Evolutionary conservation across 1,140 invertebrate species (phyloP).

Genomic region (Drosophila mayri): DNA sequence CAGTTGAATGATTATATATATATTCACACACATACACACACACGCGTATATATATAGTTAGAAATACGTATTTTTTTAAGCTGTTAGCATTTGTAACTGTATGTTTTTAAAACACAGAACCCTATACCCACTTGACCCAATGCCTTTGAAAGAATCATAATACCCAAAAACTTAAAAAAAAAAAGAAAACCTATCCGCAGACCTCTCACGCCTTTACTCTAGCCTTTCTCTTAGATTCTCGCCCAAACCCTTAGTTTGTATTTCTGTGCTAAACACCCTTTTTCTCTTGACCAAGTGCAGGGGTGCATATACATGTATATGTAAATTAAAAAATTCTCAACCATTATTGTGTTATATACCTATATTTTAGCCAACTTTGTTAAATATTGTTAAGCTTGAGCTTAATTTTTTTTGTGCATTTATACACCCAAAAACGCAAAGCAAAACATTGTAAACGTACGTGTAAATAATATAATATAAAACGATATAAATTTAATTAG

Average conservation of each 20-base stretch:
- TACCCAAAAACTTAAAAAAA: no score
- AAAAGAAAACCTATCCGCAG: neutral
- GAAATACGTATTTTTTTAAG: constrained; percentile 39
- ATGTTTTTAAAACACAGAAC: constrained; percentile 62
- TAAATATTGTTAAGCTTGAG: constrained; percentile 74
- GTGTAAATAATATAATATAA: constrained; percentile 29
- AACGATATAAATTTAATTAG: constrained; percentile 5
- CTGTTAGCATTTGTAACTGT: constrained; percentile 58
- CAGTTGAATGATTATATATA: neutral
- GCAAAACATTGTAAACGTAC: constrained; percentile 20
- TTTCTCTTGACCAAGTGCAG: constrained; percentile 21
- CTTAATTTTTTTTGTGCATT: constrained; percentile 29
- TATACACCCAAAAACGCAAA: constrained; percentile 22
- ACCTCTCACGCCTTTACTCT: constrained; percentile 14
- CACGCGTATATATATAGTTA: constrained; percentile 4
- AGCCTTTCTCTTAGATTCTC: constrained; percentile 28
- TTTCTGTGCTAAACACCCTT: constrained; percentile 5
- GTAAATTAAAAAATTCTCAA: constrained; percentile 48
- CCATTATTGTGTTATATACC: constrained; percentile 61
- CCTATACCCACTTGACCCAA: constrained; percentile 20
- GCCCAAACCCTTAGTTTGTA: constrained; percentile 22
- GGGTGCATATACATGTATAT: constrained; percentile 3
- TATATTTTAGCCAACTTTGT: constrained; percentile 65
- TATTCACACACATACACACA: neutral
- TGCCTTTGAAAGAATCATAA: constrained; percentile 9